Evolutionary conservation across 2,113 vertebrate genomes (phyloP).

Genomic region (Lampris incognitus): DNA sequence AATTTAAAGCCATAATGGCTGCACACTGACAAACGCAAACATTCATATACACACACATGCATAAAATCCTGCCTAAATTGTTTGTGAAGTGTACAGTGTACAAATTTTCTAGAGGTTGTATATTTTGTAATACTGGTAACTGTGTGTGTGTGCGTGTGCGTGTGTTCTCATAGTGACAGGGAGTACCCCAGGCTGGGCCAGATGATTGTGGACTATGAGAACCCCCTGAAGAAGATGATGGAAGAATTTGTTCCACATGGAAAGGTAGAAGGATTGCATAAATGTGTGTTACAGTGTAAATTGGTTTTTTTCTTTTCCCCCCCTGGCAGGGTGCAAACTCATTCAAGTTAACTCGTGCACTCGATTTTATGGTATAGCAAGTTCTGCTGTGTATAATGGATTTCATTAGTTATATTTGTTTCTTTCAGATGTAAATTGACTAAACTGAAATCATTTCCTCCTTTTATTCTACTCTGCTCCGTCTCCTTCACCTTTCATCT

Average conservation of each 20-base stretch:
- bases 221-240: slow-evolving; percentile 99
- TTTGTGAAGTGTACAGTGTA: background rate
- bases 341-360: no score
- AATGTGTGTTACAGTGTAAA: no score
- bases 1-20: no score
- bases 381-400: no score
- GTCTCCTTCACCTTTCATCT: background rate
- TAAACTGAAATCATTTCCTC: background rate
- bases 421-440: no score
- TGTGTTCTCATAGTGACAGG: slow-evolving; percentile 87
- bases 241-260: slow-evolving; percentile 99
- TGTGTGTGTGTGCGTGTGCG: background rate
- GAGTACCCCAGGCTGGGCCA: slow-evolving; percentile 97
- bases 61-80: no score
- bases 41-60: background rate
- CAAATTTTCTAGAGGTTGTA: no score
- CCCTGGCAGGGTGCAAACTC: no score
- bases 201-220: slow-evolving; percentile 99
- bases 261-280: slow-evolving; percentile 84
- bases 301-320: no score
- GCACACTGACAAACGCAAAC: background rate
- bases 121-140: background rate
- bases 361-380: no score
- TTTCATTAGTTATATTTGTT: no score
- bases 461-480: background rate